Base-by-base conservation (phyloP, 2,113 vertebrate species). In the Rutilus rutilus region DNA sequence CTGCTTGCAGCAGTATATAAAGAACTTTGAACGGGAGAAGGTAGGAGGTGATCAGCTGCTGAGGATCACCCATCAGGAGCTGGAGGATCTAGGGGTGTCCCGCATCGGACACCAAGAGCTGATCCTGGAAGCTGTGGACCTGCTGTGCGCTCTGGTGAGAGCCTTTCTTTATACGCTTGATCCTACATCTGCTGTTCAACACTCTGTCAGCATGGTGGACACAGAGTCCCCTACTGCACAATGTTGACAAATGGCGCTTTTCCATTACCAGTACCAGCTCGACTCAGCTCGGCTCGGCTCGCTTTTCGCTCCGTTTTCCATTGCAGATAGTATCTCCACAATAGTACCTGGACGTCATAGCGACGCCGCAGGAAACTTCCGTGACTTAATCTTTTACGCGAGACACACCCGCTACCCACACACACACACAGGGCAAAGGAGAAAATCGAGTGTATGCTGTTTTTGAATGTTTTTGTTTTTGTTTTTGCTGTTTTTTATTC, bases 81-180 rank as follows among this genome's bases (percentile, higher is more conserved):
- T 99, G 82, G 98, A 99, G 91, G 98, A 99, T 91, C 95, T 99
- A 83, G 98, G 98, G 25, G 98, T 99, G 57, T 97, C 97, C 82
- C 96, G 97, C 64, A 99, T 99, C 78, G 98, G 98, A 75, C 98
- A 99, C 91, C 98, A 99, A 93, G 98, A 99, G 84, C 96, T 99
- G 86, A 99, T 99, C 82, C 93, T 99, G 91, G 98, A 99, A 93
- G 98, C 98, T 6, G 98, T 99, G 33, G 98, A 99, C 93, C 92
- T 99, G 88, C 95, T 99, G 52, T 99, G 98, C 0, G 98, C 98
- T 87, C 93, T 99, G 97, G 98, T 99, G 95, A 96, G 93, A 73
- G 57, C 9, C 25, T 39, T n/a, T 0, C 27, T 67, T 47, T 4
- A 2, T n/a, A 11, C 1, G 27, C 33, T 30, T 33, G 39, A 78